These are phyloP conservation scores for Cephus nigrinus DNA, from an alignment of 2,888 invertebrate species.

Conservation along the genomic window DNA sequence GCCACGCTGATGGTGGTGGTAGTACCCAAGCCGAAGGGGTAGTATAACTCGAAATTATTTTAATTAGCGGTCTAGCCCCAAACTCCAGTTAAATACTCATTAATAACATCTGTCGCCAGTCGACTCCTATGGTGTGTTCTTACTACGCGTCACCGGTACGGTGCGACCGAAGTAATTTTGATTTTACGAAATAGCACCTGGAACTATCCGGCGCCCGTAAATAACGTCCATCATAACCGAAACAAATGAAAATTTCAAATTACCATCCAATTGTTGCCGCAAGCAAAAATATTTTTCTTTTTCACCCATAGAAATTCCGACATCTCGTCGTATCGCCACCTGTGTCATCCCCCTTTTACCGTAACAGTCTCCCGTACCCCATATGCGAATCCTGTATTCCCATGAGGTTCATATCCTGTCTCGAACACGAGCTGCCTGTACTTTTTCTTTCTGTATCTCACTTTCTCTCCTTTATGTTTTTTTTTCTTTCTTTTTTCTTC, in stretches of 20 bases:
- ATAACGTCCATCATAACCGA: neutral
- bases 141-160: neutral
- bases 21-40: neutral
- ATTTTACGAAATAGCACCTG: conserved; percentile 14
- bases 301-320: neutral
- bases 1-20: neutral
- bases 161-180: conserved; percentile 19
- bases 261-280: conserved; percentile 9
- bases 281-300: conserved; percentile 13
- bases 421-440: neutral
- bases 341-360: neutral
- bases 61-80: conserved; percentile 60
- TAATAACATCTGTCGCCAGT: conserved; percentile 58
- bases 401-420: conserved; percentile 20
- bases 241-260: neutral
- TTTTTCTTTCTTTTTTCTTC: neutral
- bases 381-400: neutral
- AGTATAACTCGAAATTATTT: conserved; percentile 55
- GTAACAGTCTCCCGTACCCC: neutral
- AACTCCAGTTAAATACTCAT: conserved; percentile 59
- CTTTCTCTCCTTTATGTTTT: neutral
- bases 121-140: neutral
- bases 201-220: conserved; percentile 4
- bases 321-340: neutral
- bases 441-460: neutral